Base-by-base conservation (phyloP, 2,888 invertebrate genomes). In the Yponomeuta malinellus region DNA sequence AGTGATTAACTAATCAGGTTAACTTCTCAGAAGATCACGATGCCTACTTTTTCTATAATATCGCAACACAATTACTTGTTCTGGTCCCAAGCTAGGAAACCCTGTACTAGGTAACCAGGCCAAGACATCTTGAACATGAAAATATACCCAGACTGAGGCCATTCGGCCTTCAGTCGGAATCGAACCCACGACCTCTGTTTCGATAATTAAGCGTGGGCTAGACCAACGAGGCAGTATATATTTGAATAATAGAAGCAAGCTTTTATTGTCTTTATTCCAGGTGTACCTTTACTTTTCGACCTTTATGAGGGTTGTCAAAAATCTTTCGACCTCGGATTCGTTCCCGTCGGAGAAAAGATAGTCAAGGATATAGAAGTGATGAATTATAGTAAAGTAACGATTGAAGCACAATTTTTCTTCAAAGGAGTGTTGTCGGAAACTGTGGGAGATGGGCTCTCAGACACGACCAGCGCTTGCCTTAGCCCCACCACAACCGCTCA, bases 311-410 rank as follows among this genome's bases (percentile, higher is more conserved):
- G 91, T 6, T 92, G 92, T 72, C 90, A 92, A 79, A 92, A 90
- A 73, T 88, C 84, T 75, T 90, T 90, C 71, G 83, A 89, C 73
- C 77, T 92, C 66, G 92, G 92, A 10, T 84, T 88, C 10, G 89
- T 91, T 0, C 89, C 84, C 81, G 85, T 94, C 0, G 93, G 94
- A 0, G 90, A 93, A 73, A 88, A 84, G 63, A 87, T 89, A 23
- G 83, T 89, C 23, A 93, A 92, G 71, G 89, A 89, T 71, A 89
- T 95, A 70, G 89, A 91, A 73, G 93, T 95, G n/a, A 85, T 93
- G 77, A 95, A 95, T 76, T 89, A 93, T 72, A 93, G 93, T 72
- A 88, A 91, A 76, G 90, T 93, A 64, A 77, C 91, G 2, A 87
- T 94, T n/a, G 87, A 91, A n/a, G 89, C 94, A 0, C 82, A 78